phyloP scores from a whole-genome alignment of 2,113 vertebrate species.

The Proteles cristata region DNA sequence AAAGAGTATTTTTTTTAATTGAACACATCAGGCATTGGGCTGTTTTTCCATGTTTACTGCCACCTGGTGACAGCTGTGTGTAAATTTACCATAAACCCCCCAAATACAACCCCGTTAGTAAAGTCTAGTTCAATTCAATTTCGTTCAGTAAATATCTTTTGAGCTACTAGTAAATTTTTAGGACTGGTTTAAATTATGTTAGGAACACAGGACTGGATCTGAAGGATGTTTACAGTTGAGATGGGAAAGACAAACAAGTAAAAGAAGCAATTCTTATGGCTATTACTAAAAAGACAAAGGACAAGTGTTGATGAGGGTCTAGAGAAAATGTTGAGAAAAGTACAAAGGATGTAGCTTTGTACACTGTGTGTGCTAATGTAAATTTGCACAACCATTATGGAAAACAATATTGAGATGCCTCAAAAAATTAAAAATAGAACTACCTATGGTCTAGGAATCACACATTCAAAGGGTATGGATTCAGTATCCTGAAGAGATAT shows the following conservation, averaged over 20 bases:
- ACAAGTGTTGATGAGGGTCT: not conserved
- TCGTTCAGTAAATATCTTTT: not conserved
- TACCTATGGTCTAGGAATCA: not conserved
- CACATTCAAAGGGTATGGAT: not conserved
- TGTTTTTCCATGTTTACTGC: not conserved
- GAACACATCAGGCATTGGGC: not conserved
- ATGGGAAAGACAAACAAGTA: not conserved
- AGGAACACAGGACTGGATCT: not conserved
- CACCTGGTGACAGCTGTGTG: not conserved
- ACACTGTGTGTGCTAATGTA: not conserved
- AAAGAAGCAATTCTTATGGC: not conserved
- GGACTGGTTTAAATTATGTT: not conserved
- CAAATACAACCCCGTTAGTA: not conserved
- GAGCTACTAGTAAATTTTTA: not conserved
- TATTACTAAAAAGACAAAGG: not conserved
- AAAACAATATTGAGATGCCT: not conserved
- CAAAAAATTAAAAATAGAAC: not conserved
- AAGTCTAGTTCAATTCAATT: not conserved
- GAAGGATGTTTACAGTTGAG: not conserved
- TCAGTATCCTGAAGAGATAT: not conserved
- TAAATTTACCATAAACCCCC: not conserved
- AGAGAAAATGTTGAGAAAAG: not conserved
- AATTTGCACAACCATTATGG: not conserved
- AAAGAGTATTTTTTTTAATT: conserved; percentile 29
- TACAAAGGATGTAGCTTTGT: not conserved